Base-by-base conservation (phyloP, 2,888 invertebrate genomes). In the Drosophila conformis region DNA sequence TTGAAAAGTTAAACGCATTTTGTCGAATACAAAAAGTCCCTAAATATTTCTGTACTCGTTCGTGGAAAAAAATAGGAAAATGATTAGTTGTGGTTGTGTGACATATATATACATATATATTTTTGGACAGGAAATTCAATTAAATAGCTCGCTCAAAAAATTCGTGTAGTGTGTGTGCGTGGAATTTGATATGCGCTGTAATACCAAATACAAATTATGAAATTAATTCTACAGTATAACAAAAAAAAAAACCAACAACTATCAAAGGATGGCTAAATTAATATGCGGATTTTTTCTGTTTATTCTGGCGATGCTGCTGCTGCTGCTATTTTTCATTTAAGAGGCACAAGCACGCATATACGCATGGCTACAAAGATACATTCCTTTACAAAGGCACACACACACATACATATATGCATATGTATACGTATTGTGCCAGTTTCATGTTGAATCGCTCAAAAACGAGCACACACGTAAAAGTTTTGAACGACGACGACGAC, bases 401-500 rank as follows among this genome's bases (percentile, higher is more conserved):
- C 36, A 66, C 7, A 58, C 15, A 2, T 15, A 15, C 8, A 46
- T 46, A 15, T 15, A 25, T 46, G 15, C 21, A 46, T 15, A 46
- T 46, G 25, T 46, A 65, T 29, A 66, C 51, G 65, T 49, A 76
- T 53, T 86, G 80, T 75, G 76, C 71, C 81, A 80, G 69, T 83
- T 90, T 78, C 59, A 82, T 71, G 53, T 76, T 71, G 67, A 76
- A 78, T 69, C 77, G 72, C 67, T 74, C 74, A 73, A 80, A 46
- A 87, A 90, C 87, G 89, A 88, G 75, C 79, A 64, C 81, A 74
- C 21, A 21, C 21, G 7, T 11, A 73, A 73, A 80, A 61, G 72
- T 73, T 75, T 58, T 57, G 38, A 70, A 72, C 86, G 76, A 65
- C 61, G 63, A 67, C 60, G 63, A 61, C 67, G 52, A 48, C 57